Conservation (phyloP, 2,888 invertebrate species). For the Drosophila engyochracea region DNA sequence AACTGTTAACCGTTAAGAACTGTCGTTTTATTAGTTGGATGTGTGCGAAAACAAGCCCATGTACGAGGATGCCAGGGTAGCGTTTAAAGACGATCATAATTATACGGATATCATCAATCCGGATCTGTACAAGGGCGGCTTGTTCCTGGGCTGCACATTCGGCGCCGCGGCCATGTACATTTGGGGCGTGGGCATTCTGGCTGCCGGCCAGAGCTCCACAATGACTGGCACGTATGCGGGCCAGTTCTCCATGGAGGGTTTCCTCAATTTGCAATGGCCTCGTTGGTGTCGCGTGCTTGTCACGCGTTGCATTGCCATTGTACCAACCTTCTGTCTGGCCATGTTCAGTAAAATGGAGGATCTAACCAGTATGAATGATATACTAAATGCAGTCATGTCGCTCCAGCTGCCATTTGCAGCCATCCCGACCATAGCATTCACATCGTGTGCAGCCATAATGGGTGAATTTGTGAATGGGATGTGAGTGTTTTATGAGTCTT, state of each 20-base stretch:
- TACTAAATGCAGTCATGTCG: constrained; percentile 94
- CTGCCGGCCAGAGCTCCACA: constrained; percentile 93
- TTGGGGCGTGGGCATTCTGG: constrained; percentile 91
- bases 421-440: constrained; percentile 94
- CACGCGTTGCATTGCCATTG: constrained; percentile 93
- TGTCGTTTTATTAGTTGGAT: constrained; percentile 77
- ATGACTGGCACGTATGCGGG: constrained; percentile 96
- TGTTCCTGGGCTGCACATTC: constrained; percentile 91
- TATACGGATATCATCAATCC: constrained; percentile 86
- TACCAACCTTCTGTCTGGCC: constrained; percentile 89
- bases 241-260: constrained; percentile 96
- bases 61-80: constrained; percentile 82
- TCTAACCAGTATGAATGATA: constrained; percentile 93
- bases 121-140: constrained; percentile 91
- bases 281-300: constrained; percentile 94
- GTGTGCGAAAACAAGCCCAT: constrained; percentile 81
- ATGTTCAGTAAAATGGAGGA: constrained; percentile 89
- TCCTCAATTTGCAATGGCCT: constrained; percentile 93
- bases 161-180: constrained; percentile 92
- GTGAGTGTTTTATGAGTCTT: constrained; percentile 86
- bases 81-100: constrained; percentile 85
- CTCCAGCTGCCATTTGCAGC: constrained; percentile 95
- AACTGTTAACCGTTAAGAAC: not conserved
- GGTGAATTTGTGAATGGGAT: constrained; percentile 93
- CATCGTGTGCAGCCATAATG: constrained; percentile 92